phyloP scores from a whole-genome alignment of 2,797 vertebrate species.

The Margarornis squamiger region DNA sequence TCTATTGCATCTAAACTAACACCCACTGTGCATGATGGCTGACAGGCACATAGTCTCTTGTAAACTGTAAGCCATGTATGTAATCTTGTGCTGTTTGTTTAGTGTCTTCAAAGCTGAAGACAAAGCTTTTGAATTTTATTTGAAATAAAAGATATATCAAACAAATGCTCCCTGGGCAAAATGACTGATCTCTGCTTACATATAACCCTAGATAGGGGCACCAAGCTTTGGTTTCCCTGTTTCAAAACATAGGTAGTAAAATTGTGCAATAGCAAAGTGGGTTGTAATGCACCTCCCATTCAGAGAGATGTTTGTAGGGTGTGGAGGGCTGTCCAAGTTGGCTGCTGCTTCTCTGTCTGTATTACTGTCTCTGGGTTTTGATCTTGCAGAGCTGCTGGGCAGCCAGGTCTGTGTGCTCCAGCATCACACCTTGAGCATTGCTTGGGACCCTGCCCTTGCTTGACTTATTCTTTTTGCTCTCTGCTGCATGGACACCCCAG shows the following conservation, averaged over 20 bases:
- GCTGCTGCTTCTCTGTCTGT: not conserved
- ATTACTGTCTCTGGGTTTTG: not conserved
- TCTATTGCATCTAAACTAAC: not conserved
- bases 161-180: not conserved
- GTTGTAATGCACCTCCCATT: not conserved
- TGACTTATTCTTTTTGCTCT: not conserved
- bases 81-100: not conserved
- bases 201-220: not conserved
- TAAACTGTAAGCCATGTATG: rapidly evolving
- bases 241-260: not conserved
- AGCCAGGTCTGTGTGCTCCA: not conserved
- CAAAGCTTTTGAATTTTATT: not conserved
- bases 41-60: not conserved
- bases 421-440: not conserved
- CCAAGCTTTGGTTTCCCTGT: not conserved
- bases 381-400: not conserved
- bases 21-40: not conserved
- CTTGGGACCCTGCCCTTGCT: not conserved
- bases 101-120: not conserved
- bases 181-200: not conserved
- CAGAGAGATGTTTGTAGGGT: not conserved
- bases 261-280: not conserved
- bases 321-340: not conserved
- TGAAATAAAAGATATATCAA: not conserved
- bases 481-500: not conserved